Base-by-base conservation (phyloP, 2,797 vertebrate genomes). In the Sylvia borin region DNA sequence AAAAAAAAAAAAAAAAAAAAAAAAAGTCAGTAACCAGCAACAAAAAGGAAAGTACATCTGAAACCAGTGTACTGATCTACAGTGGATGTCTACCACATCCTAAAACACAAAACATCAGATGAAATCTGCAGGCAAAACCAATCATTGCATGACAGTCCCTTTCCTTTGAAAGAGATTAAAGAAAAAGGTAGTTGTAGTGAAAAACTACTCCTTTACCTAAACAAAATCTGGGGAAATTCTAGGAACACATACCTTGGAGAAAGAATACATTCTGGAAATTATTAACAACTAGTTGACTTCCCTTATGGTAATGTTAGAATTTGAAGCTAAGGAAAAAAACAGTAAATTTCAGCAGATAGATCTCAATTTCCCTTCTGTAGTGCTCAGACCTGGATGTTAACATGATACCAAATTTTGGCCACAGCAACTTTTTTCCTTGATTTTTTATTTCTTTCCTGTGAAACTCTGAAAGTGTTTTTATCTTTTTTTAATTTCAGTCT, bases 111-210 rank as follows among this genome's bases (percentile, higher is more conserved):
- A 90, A 66, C 53, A 77, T 58, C 43, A 72, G 81, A 90, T 58
- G 62, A 94, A 94, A 95, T 93, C 72, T 90, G 71, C 54, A 88
- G 80, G 85, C 87, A 93, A 92, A 95, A 80, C 65, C 72, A 94
- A 78, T 79, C 62, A 93, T 94, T 89, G 75, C 50, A 57, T 71
- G n/a, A 24, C 78, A 91, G 21, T 68, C 65, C 38, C 60, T 77
- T 88, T 88, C 78, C 62, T 93, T 87, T 96, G 60, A 77, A 94
- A 90, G 31, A 77, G 42, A 91, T 55, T 77, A 73, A 91, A 88
- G 38, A 42, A 83, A 86, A 83, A 80, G 47, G 29, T 45, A 77
- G 86, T 66, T 93, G 73, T 55, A 81, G 60, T 51, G 70, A 92
- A 92, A 92, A 92, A 54, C 25, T 76, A 71, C 14, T 71, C 36